Evolutionary conservation across 1,140 invertebrate species (phyloP), one percentile per base, ranked within the genome.

Genomic region (Stegodyphus mimosarum): DNA sequence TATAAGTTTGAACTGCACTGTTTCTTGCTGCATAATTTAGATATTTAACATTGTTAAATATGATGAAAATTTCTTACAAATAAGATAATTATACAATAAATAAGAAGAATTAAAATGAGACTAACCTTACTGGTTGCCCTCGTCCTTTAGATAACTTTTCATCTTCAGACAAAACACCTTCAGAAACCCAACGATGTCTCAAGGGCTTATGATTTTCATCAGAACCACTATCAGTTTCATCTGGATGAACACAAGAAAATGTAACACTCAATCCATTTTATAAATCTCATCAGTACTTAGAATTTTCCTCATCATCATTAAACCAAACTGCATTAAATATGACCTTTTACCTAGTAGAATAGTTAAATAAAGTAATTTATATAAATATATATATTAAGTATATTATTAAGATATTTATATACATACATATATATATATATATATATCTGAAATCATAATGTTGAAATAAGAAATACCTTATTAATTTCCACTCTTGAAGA

Each of bases 181-280:
- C 85, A 50, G 85, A 86, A 33, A 80, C 13, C 85, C 85, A 86
- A 53, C 77, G 70, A 60, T 86, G 85, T 6, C 77, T 49, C 60
- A 86, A 63, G 52, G 85, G 64, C 18, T 74, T 75, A 51, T 83
- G 69, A 33, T 66, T 70, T 15, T 79, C 71, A 80, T 86, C 85
- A 74, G 76, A 79, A 10, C 77, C 85, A 86, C 85, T 80, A 48
- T 86, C 85, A 69, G 85, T 80, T 80, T 86, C 85, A 75, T 86
- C 85, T 86, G 18, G n/a, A 60, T 60, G 15, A 60, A 60, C 15
- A 60, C 55, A 60, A 60, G 1, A 33, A 33, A 33, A 33, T 33
- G 33, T 33, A 33, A 33, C 3, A 33, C 33, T 33, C 33, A 33
- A 33, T 33, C 33, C 33, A 33, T 33, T 33, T 33, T 33, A 33